Evolutionary conservation across 2,113 vertebrate species (phyloP).

Genomic region (Lasiurus cinereus): DNA sequence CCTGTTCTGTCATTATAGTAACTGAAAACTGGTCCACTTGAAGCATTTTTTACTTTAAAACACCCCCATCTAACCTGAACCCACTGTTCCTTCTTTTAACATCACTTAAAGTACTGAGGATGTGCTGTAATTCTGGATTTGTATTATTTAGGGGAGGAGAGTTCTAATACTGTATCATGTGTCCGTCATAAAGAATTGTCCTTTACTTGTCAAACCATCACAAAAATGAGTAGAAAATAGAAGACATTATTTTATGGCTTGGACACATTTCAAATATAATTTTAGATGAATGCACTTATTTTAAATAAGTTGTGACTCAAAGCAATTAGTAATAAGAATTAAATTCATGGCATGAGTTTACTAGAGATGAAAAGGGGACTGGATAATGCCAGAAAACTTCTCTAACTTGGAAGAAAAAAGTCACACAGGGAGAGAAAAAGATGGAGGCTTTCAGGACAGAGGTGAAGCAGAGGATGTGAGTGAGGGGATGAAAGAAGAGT

Average conservation of each 20-base stretch:
- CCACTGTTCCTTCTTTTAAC: neutral
- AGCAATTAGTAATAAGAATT: conserved; percentile 13
- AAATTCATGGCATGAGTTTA: neutral
- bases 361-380: conserved; percentile 38
- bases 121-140: conserved; percentile 6
- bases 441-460: too few species aligned
- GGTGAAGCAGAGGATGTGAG: too few species aligned
- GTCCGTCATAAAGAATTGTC: neutral
- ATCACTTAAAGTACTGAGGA: neutral
- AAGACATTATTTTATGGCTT: neutral
- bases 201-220: conserved; percentile 24
- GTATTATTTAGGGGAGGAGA: neutral
- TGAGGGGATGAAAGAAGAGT: too few species aligned
- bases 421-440: too few species aligned
- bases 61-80: neutral
- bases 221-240: conserved; percentile 23
- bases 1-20: conserved; percentile 1
- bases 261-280: conserved; percentile 3
- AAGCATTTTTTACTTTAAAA: neutral
- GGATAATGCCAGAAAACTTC: neutral
- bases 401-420: neutral
- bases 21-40: conserved; percentile 19
- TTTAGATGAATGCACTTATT: neutral
- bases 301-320: conserved; percentile 8
- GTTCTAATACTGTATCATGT: neutral